Conservation (phyloP, 2,113 vertebrate genomes). For the Dendrocopos noguchii region DNA sequence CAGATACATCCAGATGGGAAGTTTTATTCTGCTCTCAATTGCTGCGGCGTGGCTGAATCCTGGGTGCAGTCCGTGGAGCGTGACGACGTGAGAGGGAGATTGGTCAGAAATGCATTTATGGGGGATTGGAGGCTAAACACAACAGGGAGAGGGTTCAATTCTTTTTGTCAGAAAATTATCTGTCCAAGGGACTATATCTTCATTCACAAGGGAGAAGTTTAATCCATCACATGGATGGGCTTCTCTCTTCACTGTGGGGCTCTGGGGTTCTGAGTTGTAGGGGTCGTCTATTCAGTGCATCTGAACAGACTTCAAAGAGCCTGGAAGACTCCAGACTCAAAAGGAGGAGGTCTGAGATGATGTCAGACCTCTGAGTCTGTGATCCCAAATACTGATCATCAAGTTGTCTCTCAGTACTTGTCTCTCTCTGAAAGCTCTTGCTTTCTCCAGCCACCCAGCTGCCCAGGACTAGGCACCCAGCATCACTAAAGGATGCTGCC, state of each 20-base stretch:
- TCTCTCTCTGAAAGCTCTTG: background rate
- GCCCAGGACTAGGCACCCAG: background rate
- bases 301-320: background rate
- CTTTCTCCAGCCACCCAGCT: background rate
- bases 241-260: background rate
- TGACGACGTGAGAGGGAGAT: background rate
- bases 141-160: constrained; percentile 26
- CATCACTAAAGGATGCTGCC: background rate
- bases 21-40: constrained; percentile 60
- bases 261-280: background rate
- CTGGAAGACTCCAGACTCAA: background rate
- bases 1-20: constrained; percentile 44
- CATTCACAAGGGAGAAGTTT: constrained; percentile 1
- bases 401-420: background rate
- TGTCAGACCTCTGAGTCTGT: background rate
- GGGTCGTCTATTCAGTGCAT: background rate
- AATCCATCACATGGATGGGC: background rate
- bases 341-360: background rate
- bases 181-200: constrained; percentile 24
- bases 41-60: constrained; percentile 2
- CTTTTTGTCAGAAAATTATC: constrained; percentile 52
- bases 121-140: constrained; percentile 49
- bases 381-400: background rate
- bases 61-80: background rate
- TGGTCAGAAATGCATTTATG: constrained; percentile 43